Conservation (phyloP, 92 coral and sea anemone genomes). For the Siderastrea siderea region DNA sequence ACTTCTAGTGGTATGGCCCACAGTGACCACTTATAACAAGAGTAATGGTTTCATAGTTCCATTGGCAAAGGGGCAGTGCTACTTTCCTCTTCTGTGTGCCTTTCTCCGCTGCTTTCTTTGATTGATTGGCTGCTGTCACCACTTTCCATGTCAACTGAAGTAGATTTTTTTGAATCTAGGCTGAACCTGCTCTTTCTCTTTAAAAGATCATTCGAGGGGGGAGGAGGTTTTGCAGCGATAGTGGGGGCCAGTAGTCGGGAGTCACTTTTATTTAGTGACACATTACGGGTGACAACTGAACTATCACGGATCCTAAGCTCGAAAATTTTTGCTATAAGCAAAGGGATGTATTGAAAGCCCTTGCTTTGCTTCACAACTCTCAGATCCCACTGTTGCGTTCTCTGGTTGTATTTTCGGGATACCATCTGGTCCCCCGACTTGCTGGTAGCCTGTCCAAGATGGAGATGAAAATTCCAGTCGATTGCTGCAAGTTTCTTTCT, state of each 20-base stretch:
- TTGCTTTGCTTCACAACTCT: slow-evolving; percentile 36
- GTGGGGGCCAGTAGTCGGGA: neutral
- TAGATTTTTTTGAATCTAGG: neutral
- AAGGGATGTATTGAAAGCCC: slow-evolving; percentile 44
- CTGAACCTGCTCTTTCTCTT: neutral
- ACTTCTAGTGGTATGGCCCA: too few species aligned
- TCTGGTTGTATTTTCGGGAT: slow-evolving; percentile 54
- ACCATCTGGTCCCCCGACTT: slow-evolving; percentile 21
- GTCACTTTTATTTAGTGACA: neutral
- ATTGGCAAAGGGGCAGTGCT: too few species aligned
- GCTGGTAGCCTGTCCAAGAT: too few species aligned
- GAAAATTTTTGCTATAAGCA: slow-evolving; percentile 36
- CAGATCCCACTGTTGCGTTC: slow-evolving; percentile 53
- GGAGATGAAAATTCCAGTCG: too few species aligned
- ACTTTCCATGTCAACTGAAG: neutral
- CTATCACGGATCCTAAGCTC: slow-evolving; percentile 20
- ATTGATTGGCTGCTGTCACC: too few species aligned
- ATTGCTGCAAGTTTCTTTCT: too few species aligned
- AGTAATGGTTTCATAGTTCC: too few species aligned
- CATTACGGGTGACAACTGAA: neutral
- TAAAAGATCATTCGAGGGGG: neutral
- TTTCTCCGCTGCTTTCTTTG: too few species aligned
- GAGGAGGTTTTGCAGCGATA: slow-evolving; percentile 1
- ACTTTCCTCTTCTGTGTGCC: too few species aligned
- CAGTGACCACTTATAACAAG: too few species aligned